Evolutionary conservation across 2,797 vertebrate species (phyloP), one percentile per base, ranked within the genome.

Genomic region (Danionella dracula): DNA sequence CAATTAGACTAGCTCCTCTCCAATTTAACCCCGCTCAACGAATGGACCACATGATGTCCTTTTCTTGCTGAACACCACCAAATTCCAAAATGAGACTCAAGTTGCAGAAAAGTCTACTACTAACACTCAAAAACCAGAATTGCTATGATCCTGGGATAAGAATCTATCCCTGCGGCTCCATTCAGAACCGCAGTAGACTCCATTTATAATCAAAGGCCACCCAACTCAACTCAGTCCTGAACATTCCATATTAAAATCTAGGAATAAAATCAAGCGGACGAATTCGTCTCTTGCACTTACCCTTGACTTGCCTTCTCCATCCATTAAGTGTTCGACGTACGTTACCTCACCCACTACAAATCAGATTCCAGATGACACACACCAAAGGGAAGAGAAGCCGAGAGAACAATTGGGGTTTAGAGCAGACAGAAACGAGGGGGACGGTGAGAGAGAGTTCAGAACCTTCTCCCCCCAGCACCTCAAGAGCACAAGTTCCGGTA

Each of bases 281-380:
- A 90, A 89, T 88, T 87, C 86, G 88, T 85, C 90, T 86, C 89
- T 88, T 90, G 90, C 93, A 99, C 97, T 98, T 99, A 99, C 97
- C 97, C 95, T 98, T 90, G 97, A 99, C 93, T 99, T 99, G 92
- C 96, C 97, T 98, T 99, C 97, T 89, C 93, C 94, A 94, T 99
- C 97, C 97, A 96, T 96, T 98, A 99, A 98, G 95, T 98, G 97
- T 92, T 99, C 95, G 95, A 99, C 96, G 97, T 99, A 99, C 94
- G 97, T 99, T 93, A 99, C 96, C 94, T 99, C 96, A 99, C 97
- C 97, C 95, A 99, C 97, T 99, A 99, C 92, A 98, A 98, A 99
- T 97, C 94, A 99, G 97, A 98, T 96, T 95, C 96, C 96, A 96
- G 96, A 96, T 92, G 96, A 97, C 93, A 98, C 94, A 99, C 92